Evolutionary conservation across 2,113 vertebrate species (phyloP), one percentile per base, ranked within the genome.

Genomic region (Clinocottus analis): DNA sequence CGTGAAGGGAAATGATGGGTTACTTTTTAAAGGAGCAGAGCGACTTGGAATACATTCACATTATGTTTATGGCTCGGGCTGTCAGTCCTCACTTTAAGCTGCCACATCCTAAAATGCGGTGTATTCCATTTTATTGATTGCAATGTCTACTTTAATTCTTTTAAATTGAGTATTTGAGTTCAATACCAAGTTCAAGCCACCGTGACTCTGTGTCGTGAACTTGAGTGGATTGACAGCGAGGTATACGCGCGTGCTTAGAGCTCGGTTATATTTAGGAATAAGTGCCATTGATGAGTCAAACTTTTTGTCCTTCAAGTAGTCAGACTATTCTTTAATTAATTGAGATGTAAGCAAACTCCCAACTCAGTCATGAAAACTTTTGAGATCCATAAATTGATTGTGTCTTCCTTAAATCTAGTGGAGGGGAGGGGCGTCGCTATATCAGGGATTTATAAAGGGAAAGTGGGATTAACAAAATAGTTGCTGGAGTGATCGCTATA

Each of bases 141-240:
- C 53, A 14, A 11, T 72, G 49, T 66, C 14, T 12, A 41, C n/a
- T 75, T 60, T 27, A 5, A 9, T 70, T 47, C 51, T 58, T 86
- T 84, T 77, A 68, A 60, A 56, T 67, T 2, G 37, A 58, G 35
- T 59, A 75, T 87, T 78, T 80, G 85, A 91, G 90, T 90, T 92
- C 90, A 93, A 91, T 80, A 91, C 90, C 89, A 93, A 93, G 92
- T 90, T 93, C 92, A 93, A 75, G 25, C 25, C 62, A 65, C 60
- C 55, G 47, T 68, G 72, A 79, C 45, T 83, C 31, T 70, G 64
- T 59, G 55, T 80, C 73, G 1, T 93, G 89, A 93, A 91, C 89
- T 91, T 93, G 92, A 83, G 53, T 85, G 31, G 59, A 68, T 83
- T 70, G 75, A 83, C 39, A 49, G 35, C 43, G 39, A 60, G 23